Conservation (phyloP, 2,113 vertebrate species). For the Chauna torquata region DNA sequence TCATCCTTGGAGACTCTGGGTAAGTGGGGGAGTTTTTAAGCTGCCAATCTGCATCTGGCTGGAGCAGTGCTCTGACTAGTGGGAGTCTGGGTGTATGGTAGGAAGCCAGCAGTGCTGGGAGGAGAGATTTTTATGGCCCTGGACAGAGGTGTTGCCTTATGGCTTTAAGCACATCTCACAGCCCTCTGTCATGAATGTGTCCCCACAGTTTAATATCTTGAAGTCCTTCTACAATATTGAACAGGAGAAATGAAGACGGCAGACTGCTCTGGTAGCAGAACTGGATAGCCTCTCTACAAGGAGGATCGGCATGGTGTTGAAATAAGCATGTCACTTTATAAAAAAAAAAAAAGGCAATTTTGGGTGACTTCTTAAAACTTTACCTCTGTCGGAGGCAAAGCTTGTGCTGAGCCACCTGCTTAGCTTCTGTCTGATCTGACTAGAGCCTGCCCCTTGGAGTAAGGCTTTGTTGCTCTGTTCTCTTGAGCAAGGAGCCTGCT, state of each 20-base stretch:
- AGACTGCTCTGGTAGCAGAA: background rate
- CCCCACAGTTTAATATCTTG: background rate
- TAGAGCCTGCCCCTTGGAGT: background rate
- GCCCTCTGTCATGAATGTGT: background rate
- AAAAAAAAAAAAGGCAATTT: background rate
- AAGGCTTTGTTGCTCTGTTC: background rate
- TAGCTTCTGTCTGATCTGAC: background rate
- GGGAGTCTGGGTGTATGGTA: background rate
- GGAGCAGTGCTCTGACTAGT: background rate
- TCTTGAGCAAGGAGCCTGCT: background rate
- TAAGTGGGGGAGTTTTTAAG: slow-evolving; percentile 76
- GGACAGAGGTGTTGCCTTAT: background rate
- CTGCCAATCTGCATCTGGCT: background rate
- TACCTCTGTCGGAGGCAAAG: background rate
- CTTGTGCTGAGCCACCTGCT: background rate
- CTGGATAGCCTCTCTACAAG: background rate
- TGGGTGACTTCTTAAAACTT: background rate
- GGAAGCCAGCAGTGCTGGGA: background rate
- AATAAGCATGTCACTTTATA: background rate
- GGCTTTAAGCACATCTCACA: background rate
- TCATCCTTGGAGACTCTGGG: slow-evolving; percentile 97
- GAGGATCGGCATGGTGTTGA: background rate
- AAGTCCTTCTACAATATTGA: background rate
- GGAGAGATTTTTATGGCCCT: background rate
- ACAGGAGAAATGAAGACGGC: background rate